Conservation (phyloP, 2,797 vertebrate genomes). For the Pangasius djambal region DNA sequence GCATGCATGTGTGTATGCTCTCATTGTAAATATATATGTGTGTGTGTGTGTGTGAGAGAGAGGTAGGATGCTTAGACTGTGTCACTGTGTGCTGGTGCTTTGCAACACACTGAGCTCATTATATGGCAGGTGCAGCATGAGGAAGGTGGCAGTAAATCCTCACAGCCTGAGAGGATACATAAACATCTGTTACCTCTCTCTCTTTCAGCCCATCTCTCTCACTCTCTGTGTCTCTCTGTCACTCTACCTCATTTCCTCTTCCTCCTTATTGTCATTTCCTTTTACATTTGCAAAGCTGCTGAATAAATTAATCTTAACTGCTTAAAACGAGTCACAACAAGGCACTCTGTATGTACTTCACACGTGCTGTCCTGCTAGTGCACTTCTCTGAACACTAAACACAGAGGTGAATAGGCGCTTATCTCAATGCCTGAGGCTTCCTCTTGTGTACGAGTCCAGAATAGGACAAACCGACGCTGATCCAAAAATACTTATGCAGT, state of each 20-base stretch:
- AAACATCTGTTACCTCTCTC: slow-evolving; percentile 18
- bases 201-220: neutral
- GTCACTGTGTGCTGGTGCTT: slow-evolving; percentile 16
- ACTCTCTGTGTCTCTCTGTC: neutral
- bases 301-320: neutral
- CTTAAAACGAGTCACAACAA: neutral
- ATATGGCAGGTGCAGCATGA: slow-evolving; percentile 33
- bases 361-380: neutral
- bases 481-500: slow-evolving; percentile 2
- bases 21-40: neutral
- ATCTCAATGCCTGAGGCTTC: neutral
- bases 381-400: neutral
- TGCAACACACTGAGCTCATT: slow-evolving; percentile 32
- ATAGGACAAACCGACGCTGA: neutral
- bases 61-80: slow-evolving; percentile 1
- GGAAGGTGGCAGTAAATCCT: slow-evolving; percentile 31
- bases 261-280: neutral
- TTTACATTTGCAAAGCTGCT: neutral
- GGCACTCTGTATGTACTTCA: neutral
- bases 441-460: neutral
- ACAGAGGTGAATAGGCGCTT: neutral
- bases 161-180: slow-evolving; percentile 29
- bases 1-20: neutral
- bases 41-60: neutral
- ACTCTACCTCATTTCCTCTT: neutral